phyloP scores from a whole-genome alignment of 92 coral and sea anemone species.

The Chrysogorgia sp. region DNA sequence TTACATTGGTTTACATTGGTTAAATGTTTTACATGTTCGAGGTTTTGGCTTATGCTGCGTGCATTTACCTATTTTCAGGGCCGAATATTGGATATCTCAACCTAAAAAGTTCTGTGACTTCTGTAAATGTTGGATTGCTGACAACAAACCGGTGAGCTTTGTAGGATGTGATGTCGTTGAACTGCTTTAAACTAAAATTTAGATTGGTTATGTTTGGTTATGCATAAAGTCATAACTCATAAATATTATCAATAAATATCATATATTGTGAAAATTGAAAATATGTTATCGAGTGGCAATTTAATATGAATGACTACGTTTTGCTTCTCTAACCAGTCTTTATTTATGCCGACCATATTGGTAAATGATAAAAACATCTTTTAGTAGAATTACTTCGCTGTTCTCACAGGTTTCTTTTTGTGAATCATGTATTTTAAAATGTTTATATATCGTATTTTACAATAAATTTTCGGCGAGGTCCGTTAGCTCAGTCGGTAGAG shows the following conservation, averaged over 20 bases:
- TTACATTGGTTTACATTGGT: not conserved
- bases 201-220: not conserved
- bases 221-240: no score
- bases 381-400: no score
- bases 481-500: constrained; percentile 89
- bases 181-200: no score
- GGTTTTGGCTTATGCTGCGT: not conserved
- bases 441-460: not conserved
- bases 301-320: no score
- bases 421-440: not conserved
- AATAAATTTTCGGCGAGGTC: constrained; percentile 31
- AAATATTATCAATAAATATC: no score
- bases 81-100: constrained; percentile 96
- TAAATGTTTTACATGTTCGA: not conserved
- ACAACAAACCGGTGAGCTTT: constrained; percentile 84
- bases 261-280: no score
- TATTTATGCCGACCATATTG: no score
- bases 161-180: no score
- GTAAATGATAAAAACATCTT: no score
- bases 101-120: constrained; percentile 94
- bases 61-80: constrained; percentile 52
- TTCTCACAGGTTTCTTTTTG: no score
- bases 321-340: no score
- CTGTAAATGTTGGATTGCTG: constrained; percentile 99
- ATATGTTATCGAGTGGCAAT: no score